Conservation (phyloP, 2,113 vertebrate genomes). For the Ctenodactylus gundi region DNA sequence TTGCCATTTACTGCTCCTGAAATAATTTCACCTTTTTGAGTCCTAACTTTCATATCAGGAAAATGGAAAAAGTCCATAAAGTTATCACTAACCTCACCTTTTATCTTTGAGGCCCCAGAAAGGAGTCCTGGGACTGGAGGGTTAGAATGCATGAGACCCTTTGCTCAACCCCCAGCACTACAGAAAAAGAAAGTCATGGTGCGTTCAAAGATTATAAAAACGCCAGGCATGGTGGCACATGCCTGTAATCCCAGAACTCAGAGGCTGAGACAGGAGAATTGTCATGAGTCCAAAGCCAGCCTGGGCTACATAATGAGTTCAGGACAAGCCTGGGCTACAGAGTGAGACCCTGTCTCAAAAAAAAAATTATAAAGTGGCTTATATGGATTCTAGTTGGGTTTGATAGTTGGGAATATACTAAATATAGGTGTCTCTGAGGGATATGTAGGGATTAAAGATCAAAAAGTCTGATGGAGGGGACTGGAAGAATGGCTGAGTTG, state of each 20-base stretch:
- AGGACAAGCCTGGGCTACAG: too few species aligned
- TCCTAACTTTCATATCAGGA: neutral
- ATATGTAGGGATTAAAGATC: neutral
- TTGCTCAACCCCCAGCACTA: neutral
- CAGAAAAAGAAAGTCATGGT: neutral
- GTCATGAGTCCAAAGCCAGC: too few species aligned
- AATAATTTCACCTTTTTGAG: neutral
- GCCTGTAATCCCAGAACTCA: too few species aligned
- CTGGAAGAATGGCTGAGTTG: neutral
- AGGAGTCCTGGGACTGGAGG: neutral
- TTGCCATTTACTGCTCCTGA: neutral
- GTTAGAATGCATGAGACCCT: neutral
- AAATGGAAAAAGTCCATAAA: neutral
- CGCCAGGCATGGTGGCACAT: too few species aligned
- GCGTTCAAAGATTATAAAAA: neutral
- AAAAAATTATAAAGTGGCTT: neutral
- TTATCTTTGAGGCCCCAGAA: neutral
- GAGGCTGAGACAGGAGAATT: too few species aligned
- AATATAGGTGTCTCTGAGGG: neutral
- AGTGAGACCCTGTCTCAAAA: too few species aligned
- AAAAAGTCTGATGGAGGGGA: neutral
- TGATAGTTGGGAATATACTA: neutral
- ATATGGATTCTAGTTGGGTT: neutral
- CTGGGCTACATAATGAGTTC: too few species aligned
- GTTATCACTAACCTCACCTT: neutral